Evolutionary conservation across 1,140 invertebrate species (phyloP).

Genomic region (Camponotus floridanus): DNA sequence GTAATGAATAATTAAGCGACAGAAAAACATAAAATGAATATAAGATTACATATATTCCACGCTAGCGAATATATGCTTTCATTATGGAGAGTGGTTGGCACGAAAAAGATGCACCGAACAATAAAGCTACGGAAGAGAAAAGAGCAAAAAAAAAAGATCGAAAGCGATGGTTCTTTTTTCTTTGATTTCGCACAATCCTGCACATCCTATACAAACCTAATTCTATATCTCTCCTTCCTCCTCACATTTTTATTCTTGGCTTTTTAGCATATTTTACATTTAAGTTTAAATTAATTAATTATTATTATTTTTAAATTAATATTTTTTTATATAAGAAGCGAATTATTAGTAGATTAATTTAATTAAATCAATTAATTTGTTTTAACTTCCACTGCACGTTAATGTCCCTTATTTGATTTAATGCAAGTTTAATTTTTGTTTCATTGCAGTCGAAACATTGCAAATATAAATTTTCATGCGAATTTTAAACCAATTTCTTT

Average conservation of each 20-base stretch:
- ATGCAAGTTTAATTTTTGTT: conserved; percentile 35
- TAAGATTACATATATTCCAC: conserved; percentile 78
- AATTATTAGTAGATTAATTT: background rate
- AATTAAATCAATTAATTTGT: conserved; percentile 10
- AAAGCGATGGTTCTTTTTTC: conserved; percentile 66
- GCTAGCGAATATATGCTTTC: conserved; percentile 81
- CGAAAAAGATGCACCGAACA: conserved; percentile 81
- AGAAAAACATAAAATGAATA: conserved; percentile 71
- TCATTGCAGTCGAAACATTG: background rate
- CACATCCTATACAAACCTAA: background rate
- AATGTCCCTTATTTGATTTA: background rate
- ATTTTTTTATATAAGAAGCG: background rate
- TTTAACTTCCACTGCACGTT: conserved; percentile 24
- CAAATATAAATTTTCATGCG: background rate
- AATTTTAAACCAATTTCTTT: background rate
- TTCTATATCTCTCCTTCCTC: background rate
- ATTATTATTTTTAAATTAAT: no score
- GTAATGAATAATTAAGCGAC: conserved; percentile 78
- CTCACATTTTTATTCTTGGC: background rate
- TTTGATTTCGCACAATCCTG: conserved; percentile 58
- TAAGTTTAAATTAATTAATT: background rate
- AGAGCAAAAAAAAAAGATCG: conserved; percentile 9
- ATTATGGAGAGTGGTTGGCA: conserved; percentile 80
- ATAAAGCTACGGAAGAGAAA: conserved; percentile 79
- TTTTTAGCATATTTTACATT: conserved; percentile 16